phyloP scores from a whole-genome alignment of 2,888 invertebrate genomes.

The Pterobdella sp. region DNA sequence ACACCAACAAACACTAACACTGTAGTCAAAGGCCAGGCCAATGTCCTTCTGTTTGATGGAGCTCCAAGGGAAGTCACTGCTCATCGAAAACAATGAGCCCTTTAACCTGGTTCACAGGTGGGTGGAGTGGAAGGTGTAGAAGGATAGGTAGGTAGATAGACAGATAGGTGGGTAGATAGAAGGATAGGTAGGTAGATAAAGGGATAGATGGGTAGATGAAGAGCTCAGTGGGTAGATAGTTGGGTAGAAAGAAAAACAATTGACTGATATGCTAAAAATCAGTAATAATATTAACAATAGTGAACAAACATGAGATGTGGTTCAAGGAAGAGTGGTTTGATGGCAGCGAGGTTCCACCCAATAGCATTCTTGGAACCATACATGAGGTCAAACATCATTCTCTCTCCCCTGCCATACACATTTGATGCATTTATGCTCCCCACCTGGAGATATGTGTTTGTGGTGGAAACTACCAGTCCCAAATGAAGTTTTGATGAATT shows the following conservation, averaged over 20 bases:
- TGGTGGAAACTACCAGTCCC: neutral
- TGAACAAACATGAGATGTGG: conserved; percentile 47
- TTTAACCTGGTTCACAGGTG: too few relatives aligned
- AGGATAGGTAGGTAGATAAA: too few relatives aligned
- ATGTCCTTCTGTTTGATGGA: conserved; percentile 72
- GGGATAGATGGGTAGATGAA: neutral
- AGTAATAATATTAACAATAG: neutral
- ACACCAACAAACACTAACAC: conserved; percentile 49
- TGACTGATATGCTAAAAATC: neutral
- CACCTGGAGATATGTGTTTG: conserved; percentile 40
- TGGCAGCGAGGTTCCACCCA: conserved; percentile 69
- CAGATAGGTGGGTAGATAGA: too few relatives aligned
- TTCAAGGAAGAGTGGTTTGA: conserved; percentile 70
- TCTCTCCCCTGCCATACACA: conserved; percentile 76
- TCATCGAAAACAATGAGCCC: conserved; percentile 66
- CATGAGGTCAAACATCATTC: conserved; percentile 69
- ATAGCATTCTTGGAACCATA: conserved; percentile 74
- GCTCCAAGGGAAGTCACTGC: conserved; percentile 70
- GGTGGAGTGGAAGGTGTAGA: too few relatives aligned
- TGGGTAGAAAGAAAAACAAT: neutral
- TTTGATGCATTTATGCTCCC: conserved; percentile 64
- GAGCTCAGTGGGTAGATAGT: neutral
- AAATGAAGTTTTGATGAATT: neutral
- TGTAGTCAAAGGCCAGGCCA: conserved; percentile 70
- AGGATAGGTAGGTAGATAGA: too few relatives aligned